Evolutionary conservation across 2,113 vertebrate genomes (phyloP).

Genomic region (Malaclemys terrapin): DNA sequence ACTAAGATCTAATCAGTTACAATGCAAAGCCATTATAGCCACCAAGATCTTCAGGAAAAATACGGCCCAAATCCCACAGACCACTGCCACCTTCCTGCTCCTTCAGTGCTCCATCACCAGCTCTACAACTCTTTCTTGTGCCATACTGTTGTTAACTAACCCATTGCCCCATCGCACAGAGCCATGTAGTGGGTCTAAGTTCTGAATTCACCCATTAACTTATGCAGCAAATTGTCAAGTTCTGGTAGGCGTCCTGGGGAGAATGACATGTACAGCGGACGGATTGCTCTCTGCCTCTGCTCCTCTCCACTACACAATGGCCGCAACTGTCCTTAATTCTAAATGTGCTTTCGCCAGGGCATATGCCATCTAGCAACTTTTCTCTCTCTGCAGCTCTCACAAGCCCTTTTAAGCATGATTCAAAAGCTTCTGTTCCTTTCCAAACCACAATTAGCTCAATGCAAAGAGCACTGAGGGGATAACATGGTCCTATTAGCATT

Average conservation of each 20-base stretch:
- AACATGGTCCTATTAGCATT: not conserved
- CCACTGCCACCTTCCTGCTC: not conserved
- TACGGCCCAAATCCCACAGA: not conserved
- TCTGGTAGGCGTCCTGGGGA: not conserved
- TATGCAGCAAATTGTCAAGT: not conserved
- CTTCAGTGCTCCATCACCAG: not conserved
- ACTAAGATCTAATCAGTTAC: not conserved
- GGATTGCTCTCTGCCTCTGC: not conserved
- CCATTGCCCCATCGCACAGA: not conserved
- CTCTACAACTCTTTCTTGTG: not conserved
- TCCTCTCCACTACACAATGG: not conserved
- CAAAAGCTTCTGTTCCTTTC: not conserved
- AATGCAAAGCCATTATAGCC: not conserved
- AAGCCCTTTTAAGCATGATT: not conserved
- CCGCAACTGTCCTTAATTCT: not conserved
- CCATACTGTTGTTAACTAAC: not conserved
- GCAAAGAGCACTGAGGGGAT: not conserved
- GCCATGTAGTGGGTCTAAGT: not conserved
- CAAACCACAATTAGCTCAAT: not conserved
- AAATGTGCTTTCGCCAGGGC: not conserved
- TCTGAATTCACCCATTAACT: not conserved
- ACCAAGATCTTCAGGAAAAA: not conserved
- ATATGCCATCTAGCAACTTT: not conserved
- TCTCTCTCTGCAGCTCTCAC: not conserved
- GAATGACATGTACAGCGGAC: not conserved